phyloP scores from a whole-genome alignment of 2,888 invertebrate species.

The Pollenia griseotomentosa region DNA sequence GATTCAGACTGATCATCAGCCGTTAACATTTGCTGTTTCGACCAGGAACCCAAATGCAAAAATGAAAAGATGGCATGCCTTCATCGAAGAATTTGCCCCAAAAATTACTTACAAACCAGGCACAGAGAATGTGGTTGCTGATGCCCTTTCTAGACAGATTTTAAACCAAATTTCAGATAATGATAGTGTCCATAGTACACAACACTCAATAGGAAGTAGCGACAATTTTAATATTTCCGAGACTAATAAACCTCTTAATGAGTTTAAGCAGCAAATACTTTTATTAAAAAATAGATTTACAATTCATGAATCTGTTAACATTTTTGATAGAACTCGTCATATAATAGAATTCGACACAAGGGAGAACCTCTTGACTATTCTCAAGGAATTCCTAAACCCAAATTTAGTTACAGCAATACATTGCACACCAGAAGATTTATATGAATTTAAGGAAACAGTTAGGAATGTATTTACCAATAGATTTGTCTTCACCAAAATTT shows the following conservation, averaged over 20 bases:
- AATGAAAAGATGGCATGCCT: slow-evolving; percentile 20
- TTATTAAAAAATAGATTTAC: slow-evolving; percentile 6
- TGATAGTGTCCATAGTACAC: no score
- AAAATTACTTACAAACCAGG: slow-evolving; percentile 2
- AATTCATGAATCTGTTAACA: background rate
- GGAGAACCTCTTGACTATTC: slow-evolving; percentile 42
- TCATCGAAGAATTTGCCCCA: background rate
- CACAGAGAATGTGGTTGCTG: background rate
- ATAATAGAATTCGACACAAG: slow-evolving; percentile 59
- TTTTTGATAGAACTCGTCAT: slow-evolving; percentile 19
- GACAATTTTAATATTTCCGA: slow-evolving; percentile 15
- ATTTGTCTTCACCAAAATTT: slow-evolving; percentile 30
- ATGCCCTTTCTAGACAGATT: no score
- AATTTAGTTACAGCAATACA: slow-evolving; percentile 57
- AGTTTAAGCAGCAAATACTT: slow-evolving; percentile 44
- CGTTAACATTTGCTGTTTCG: slow-evolving; percentile 2
- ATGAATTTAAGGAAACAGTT: slow-evolving; percentile 50
- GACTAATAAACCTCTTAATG: slow-evolving; percentile 30
- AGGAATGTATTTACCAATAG: slow-evolving; percentile 23
- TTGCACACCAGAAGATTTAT: slow-evolving; percentile 50
- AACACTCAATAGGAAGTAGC: slow-evolving; percentile 31
- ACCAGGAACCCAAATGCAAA: background rate
- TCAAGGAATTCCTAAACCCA: slow-evolving; percentile 60
- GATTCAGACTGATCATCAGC: slow-evolving; percentile 5
- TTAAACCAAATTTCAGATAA: no score